phyloP scores from a whole-genome alignment of 2,113 vertebrate species.

The Sclerurus mexicanus region DNA sequence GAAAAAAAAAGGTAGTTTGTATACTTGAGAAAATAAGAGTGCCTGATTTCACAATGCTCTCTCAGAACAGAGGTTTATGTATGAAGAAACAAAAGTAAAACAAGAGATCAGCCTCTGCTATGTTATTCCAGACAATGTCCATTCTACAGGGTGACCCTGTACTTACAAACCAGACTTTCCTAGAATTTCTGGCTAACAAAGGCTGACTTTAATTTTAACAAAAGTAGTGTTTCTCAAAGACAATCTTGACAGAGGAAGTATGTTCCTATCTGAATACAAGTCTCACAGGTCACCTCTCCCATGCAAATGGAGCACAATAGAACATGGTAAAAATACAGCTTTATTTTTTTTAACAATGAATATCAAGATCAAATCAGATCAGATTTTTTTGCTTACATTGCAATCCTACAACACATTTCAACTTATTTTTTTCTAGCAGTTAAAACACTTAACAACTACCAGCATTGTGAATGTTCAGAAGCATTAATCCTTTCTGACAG shows the following conservation, averaged over 20 bases:
- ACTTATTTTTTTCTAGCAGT: background rate
- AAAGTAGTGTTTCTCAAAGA: background rate
- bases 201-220: background rate
- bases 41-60: accelerated
- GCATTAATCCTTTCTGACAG: background rate
- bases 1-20: background rate
- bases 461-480: background rate
- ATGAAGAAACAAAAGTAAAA: background rate
- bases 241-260: background rate
- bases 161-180: background rate
- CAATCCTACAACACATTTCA: background rate
- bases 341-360: background rate
- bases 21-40: background rate
- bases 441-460: background rate
- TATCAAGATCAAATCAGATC: background rate
- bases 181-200: background rate
- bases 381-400: background rate
- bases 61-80: background rate
- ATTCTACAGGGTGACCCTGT: background rate
- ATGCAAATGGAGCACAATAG: background rate
- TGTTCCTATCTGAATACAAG: background rate
- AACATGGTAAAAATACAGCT: background rate
- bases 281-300: background rate
- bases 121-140: background rate
- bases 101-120: accelerated